Conservation (phyloP, 2,888 invertebrate genomes). For the Chymomyza amoena region DNA sequence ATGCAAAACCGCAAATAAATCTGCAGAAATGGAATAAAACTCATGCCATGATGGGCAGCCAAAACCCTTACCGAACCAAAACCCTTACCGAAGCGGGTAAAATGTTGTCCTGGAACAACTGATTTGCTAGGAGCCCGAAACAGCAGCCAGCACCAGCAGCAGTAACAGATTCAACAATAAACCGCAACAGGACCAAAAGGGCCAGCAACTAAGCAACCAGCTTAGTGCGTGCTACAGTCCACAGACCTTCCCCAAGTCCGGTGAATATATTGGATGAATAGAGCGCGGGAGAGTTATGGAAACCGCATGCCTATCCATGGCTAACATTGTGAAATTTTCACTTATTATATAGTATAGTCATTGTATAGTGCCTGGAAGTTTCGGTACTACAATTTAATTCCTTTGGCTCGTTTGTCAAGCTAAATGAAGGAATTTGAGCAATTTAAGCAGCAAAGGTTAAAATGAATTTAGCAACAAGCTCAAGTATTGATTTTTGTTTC, state of each 20-base stretch:
- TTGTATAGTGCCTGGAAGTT: conserved; percentile 23
- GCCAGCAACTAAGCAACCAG: conserved; percentile 26
- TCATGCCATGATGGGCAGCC: conserved; percentile 21
- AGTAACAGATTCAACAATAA: conserved; percentile 23
- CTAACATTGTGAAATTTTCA: conserved; percentile 46
- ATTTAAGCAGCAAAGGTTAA: conserved; percentile 74
- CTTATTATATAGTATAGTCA: neutral
- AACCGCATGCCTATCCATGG: neutral
- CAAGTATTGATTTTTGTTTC: conserved; percentile 64
- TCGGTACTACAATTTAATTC: conserved; percentile 65
- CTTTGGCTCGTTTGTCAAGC: conserved; percentile 70
- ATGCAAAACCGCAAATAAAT: conserved; percentile 73
- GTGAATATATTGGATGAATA: conserved; percentile 15
- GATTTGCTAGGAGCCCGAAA: neutral
- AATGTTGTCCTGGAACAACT: conserved; percentile 11
- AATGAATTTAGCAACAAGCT: conserved; percentile 64
- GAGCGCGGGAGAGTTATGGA: neutral
- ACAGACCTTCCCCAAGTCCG: conserved; percentile 4
- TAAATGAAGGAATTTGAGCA: conserved; percentile 71
- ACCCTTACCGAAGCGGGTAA: conserved; percentile 2
- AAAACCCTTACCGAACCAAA: conserved; percentile 34
- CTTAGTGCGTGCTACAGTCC: conserved; percentile 39
- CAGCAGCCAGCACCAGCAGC: conserved; percentile 11
- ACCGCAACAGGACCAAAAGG: conserved; percentile 43
- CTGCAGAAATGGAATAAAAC: conserved; percentile 63